Evolutionary conservation across 2,888 invertebrate genomes (phyloP).

Genomic region (Leucozona laternaria): DNA sequence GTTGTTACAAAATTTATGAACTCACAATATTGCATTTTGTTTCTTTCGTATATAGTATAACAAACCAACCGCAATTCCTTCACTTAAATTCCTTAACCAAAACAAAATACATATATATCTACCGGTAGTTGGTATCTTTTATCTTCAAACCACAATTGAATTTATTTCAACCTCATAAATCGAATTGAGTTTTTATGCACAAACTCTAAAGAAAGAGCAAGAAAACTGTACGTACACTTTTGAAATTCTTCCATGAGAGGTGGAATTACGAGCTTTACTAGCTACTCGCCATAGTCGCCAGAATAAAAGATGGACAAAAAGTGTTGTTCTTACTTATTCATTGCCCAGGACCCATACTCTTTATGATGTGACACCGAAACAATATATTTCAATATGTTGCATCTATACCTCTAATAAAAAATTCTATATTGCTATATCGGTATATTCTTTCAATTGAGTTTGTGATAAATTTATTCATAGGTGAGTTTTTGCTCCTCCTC

Average conservation of each 20-base stretch:
- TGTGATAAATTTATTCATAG: too few relatives aligned
- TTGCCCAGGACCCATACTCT: too few relatives aligned
- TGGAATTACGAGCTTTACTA: background rate
- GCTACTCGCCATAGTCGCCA: background rate
- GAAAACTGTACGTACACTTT: background rate
- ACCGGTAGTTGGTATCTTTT: background rate
- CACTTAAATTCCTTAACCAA: background rate
- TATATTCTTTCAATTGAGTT: too few relatives aligned
- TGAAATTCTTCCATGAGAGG: background rate
- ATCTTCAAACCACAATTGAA: constrained; percentile 16
- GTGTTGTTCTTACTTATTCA: background rate
- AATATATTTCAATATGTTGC: constrained; percentile 17
- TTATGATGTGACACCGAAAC: constrained; percentile 3
- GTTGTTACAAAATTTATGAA: constrained; percentile 23
- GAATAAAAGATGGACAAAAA: constrained; percentile 4
- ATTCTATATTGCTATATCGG: too few relatives aligned
- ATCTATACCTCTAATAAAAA: too few relatives aligned
- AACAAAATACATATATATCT: background rate
- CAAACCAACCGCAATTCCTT: background rate
- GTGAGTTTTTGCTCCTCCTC: too few relatives aligned
- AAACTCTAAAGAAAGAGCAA: background rate
- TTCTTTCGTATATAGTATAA: background rate
- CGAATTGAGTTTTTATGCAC: constrained; percentile 10
- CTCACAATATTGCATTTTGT: constrained; percentile 19
- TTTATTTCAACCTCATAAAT: constrained; percentile 30